Conservation (phyloP, 2,888 invertebrate genomes). For the Sicus ferrugineus region DNA sequence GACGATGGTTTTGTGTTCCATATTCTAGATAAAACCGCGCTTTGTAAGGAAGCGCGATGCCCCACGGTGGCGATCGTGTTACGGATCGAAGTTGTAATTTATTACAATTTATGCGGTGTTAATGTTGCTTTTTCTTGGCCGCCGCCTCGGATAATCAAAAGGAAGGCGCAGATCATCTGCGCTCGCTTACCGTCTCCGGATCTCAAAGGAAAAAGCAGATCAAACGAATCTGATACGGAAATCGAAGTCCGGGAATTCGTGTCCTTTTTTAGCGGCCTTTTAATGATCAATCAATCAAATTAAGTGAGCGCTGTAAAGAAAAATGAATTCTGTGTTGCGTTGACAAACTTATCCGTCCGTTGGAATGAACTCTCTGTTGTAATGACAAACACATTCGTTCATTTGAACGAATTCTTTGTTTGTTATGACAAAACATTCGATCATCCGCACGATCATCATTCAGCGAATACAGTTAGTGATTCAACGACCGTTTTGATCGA, state of each 20-base stretch:
- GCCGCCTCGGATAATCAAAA: neutral
- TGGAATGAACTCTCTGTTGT: neutral
- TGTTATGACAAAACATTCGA: too few relatives aligned
- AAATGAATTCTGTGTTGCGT: neutral
- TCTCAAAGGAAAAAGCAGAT: neutral
- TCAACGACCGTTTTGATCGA: neutral
- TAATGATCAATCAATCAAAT: neutral
- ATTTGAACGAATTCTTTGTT: neutral
- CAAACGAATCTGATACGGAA: neutral
- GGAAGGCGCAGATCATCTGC: too few relatives aligned
- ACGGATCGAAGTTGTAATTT: conserved; percentile 50
- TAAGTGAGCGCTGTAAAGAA: neutral
- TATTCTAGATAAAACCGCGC: neutral
- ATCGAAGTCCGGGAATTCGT: neutral
- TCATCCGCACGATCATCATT: too few relatives aligned
- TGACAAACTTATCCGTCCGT: neutral
- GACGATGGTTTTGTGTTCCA: neutral
- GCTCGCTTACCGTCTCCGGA: neutral
- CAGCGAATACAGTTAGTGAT: neutral
- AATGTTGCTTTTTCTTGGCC: conserved; percentile 50
- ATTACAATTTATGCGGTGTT: conserved; percentile 63
- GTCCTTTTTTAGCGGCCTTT: neutral
- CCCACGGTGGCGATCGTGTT: conserved; percentile 14
- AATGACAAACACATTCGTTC: too few relatives aligned
- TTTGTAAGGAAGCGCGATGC: too few relatives aligned